phyloP scores from a whole-genome alignment of 2,888 invertebrate species.

The Metacarcinus magister region DNA sequence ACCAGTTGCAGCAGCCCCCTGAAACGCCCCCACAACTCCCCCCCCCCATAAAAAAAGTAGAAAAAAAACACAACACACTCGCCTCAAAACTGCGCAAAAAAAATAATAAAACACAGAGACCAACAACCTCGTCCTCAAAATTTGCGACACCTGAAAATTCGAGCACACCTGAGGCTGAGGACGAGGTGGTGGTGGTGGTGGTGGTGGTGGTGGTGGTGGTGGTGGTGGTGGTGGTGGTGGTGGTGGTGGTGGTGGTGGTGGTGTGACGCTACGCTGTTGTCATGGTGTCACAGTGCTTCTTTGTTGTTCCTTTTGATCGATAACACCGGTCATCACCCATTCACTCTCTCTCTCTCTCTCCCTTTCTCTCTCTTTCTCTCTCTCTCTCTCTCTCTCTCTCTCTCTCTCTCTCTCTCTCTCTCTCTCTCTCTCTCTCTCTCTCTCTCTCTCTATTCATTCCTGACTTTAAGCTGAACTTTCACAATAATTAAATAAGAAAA shows the following conservation, averaged over 20 bases:
- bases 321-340: background rate
- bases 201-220: background rate
- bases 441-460: background rate
- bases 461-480: background rate
- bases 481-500: background rate
- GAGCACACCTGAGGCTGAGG: background rate
- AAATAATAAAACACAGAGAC: background rate
- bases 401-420: too few species aligned
- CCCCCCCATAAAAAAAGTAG: too few species aligned
- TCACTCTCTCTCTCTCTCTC: too few species aligned
- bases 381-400: too few species aligned
- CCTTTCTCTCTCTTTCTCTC: too few species aligned
- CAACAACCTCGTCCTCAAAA: background rate
- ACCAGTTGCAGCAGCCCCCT: background rate
- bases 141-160: background rate
- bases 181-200: background rate
- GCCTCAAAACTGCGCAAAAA: background rate
- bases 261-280: background rate
- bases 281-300: background rate
- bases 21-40: background rate
- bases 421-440: too few species aligned
- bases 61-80: background rate
- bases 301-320: slow-evolving; percentile 45
- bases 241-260: background rate
- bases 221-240: too few species aligned